These are phyloP conservation scores for Metopolophium dirhodum DNA, from an alignment of 1,140 invertebrate species.

Conservation along the genomic window DNA sequence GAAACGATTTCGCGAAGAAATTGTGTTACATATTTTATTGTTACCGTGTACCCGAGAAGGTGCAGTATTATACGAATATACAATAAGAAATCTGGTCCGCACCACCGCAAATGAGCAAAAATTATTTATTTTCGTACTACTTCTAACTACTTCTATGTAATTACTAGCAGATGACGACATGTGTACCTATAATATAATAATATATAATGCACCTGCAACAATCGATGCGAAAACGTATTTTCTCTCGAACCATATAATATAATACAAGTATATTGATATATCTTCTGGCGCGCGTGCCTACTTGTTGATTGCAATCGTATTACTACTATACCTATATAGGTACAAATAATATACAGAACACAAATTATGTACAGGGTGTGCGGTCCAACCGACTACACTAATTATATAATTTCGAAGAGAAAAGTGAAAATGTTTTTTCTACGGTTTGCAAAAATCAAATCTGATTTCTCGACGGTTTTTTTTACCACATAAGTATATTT, in stretches of 20 bases:
- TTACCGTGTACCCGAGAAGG: background rate
- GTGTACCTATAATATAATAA: background rate
- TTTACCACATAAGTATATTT: background rate
- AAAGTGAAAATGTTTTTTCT: slow-evolving; percentile 10
- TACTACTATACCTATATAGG: background rate
- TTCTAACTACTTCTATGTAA: background rate
- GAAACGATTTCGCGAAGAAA: slow-evolving; percentile 6
- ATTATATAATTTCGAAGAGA: background rate
- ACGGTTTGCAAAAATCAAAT: background rate
- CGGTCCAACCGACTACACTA: background rate
- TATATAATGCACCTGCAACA: background rate
- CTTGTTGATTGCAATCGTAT: background rate
- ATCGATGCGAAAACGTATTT: slow-evolving; percentile 15
- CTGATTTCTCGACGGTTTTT: background rate
- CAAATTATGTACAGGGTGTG: background rate
- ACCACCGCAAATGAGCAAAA: background rate
- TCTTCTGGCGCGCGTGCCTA: background rate
- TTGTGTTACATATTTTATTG: background rate
- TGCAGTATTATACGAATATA: background rate
- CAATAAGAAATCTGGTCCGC: background rate
- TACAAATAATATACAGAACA: background rate
- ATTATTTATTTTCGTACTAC: background rate
- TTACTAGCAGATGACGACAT: background rate
- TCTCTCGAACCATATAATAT: background rate
- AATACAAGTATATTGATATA: background rate